A percentile compares a stretch with the other conserved stretches of the same genome.
These are phyloP conservation scores for Pedionomus torquatus DNA, from an alignment of 2,113 vertebrate species.

Conservation along the genomic window DNA sequence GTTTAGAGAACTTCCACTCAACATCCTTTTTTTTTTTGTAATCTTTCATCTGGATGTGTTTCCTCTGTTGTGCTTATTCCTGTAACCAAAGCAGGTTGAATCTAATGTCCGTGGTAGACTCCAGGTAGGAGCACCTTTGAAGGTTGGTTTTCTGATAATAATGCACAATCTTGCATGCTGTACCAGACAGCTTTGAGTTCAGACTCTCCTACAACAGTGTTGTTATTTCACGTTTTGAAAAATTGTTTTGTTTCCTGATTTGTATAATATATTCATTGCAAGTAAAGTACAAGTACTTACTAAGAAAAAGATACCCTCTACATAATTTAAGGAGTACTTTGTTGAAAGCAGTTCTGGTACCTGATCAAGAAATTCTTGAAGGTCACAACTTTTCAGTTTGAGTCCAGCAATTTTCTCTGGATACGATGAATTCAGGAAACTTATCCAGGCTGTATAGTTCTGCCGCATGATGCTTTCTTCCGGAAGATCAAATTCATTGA, in stretches of 20 bases:
- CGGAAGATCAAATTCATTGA: conserved; percentile 81
- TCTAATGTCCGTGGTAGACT: background rate
- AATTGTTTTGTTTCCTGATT: background rate
- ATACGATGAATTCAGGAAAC: conserved; percentile 67
- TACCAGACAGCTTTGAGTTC: background rate
- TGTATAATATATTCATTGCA: background rate
- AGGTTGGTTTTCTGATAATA: background rate
- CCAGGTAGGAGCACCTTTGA: background rate
- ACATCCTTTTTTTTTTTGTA: background rate
- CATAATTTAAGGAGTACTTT: background rate
- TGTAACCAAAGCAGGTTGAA: background rate
- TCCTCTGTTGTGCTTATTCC: background rate
- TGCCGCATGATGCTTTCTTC: conserved; percentile 82
- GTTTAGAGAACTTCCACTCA: background rate
- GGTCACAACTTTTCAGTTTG: conserved; percentile 74
- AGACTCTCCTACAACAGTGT: background rate
- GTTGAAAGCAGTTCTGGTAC: conserved; percentile 56
- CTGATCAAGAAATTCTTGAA: conserved; percentile 87
- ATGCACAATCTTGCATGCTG: background rate
- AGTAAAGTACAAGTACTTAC: background rate
- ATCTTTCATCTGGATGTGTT: background rate
- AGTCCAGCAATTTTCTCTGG: conserved; percentile 67
- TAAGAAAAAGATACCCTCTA: background rate
- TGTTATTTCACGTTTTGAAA: background rate
- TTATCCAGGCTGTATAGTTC: conserved; percentile 74